These are phyloP conservation scores for Aspidoscelis tigris DNA, from an alignment of 2,113 vertebrate species.

Conservation along the genomic window DNA sequence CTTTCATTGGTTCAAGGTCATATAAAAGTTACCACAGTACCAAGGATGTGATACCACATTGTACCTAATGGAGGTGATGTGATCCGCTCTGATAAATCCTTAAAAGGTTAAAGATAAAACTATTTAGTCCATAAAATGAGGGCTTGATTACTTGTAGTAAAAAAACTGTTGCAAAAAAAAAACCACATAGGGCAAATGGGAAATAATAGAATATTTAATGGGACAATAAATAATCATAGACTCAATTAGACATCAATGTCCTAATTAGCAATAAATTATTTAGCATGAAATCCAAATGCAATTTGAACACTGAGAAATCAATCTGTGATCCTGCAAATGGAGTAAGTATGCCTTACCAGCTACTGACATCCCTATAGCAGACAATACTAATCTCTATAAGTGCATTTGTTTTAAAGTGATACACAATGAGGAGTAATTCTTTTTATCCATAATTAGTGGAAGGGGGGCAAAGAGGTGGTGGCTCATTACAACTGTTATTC, in stretches of 20 bases:
- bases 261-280: background rate
- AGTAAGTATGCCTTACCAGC: too few species aligned
- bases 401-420: too few species aligned
- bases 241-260: background rate
- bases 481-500: too few species aligned
- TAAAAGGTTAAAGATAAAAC: background rate
- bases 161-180: background rate
- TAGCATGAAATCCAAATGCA: background rate
- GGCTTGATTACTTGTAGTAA: background rate
- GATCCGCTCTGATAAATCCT: background rate
- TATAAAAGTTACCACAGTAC: background rate
- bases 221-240: background rate
- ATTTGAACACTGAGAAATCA: background rate
- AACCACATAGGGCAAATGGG: background rate
- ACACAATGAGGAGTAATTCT: too few species aligned
- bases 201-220: background rate
- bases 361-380: too few species aligned
- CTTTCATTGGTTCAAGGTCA: background rate
- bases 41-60: background rate
- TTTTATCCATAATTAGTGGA: too few species aligned
- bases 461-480: too few species aligned
- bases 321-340: too few species aligned
- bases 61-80: background rate
- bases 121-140: background rate
- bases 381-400: too few species aligned